Evolutionary conservation across 2,113 vertebrate genomes (phyloP).

Genomic region (Peromyscus maniculatus): DNA sequence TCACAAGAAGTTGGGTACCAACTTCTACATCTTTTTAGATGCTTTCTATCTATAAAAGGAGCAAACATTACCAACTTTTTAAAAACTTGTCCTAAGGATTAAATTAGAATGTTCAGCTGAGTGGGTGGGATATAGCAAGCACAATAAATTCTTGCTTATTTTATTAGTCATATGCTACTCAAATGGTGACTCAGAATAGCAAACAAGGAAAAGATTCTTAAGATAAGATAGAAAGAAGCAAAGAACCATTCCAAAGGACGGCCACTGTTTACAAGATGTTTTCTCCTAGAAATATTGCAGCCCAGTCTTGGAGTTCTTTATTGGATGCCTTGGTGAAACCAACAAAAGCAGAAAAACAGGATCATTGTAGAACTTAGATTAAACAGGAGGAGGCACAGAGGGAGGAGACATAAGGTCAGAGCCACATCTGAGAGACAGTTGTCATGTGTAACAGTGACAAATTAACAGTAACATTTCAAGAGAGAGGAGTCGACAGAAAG

Average conservation of each 20-base stretch:
- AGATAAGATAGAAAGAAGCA: neutral
- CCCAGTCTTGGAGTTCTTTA: neutral
- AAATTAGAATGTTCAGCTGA: neutral
- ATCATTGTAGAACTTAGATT: conserved; percentile 1
- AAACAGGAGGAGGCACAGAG: neutral
- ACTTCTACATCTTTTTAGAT: neutral
- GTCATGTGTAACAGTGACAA: neutral
- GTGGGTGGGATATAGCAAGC: neutral
- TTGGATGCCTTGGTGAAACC: neutral
- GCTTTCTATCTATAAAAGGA: neutral
- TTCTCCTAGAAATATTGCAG: conserved; percentile 9
- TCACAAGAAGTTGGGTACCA: neutral
- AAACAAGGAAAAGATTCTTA: neutral
- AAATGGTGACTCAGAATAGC: neutral
- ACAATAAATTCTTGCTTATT: neutral
- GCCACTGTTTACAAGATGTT: neutral
- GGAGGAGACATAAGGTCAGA: neutral
- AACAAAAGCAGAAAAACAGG: conserved; percentile 7
- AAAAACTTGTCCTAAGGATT: neutral
- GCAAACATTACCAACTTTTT: neutral
- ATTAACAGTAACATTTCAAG: neutral
- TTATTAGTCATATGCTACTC: neutral
- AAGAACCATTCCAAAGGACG: neutral
- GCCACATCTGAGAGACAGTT: neutral
- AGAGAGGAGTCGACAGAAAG: neutral